phyloP scores from a whole-genome alignment of 2,113 vertebrate genomes.

The Microcebus tavaratra region DNA sequence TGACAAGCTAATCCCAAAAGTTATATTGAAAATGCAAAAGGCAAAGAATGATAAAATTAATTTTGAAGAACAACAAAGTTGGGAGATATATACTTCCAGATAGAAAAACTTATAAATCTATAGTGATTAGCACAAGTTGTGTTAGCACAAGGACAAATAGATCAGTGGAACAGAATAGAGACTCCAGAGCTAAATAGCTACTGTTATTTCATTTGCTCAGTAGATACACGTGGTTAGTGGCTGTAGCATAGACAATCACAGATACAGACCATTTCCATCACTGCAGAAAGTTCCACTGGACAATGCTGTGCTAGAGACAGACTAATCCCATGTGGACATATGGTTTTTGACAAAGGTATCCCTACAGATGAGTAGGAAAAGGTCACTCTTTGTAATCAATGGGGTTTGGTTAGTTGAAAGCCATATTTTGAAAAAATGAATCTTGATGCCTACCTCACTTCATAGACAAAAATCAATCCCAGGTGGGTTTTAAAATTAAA shows the following conservation, averaged over 20 bases:
- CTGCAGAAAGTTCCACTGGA: neutral
- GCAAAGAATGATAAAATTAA: neutral
- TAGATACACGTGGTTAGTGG: neutral
- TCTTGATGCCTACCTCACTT: neutral
- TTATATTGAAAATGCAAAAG: neutral
- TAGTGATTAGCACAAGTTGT: neutral
- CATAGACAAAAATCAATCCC: neutral
- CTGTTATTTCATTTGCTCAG: neutral
- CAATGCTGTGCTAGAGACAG: neutral
- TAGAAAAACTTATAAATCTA: neutral
- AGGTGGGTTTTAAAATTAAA: neutral
- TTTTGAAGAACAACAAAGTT: neutral
- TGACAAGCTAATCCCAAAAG: neutral
- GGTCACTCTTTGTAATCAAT: neutral
- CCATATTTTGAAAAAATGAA: neutral
- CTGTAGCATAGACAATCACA: neutral
- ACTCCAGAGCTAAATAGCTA: neutral
- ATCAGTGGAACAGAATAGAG: no score
- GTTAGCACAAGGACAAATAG: neutral
- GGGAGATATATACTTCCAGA: neutral
- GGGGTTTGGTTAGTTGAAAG: neutral
- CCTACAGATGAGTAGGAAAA: neutral
- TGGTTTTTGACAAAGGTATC: neutral
- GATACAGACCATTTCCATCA: neutral
- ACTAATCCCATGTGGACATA: neutral